phyloP scores from a whole-genome alignment of 1,140 invertebrate species.

The Dinothrombium tinctorium region DNA sequence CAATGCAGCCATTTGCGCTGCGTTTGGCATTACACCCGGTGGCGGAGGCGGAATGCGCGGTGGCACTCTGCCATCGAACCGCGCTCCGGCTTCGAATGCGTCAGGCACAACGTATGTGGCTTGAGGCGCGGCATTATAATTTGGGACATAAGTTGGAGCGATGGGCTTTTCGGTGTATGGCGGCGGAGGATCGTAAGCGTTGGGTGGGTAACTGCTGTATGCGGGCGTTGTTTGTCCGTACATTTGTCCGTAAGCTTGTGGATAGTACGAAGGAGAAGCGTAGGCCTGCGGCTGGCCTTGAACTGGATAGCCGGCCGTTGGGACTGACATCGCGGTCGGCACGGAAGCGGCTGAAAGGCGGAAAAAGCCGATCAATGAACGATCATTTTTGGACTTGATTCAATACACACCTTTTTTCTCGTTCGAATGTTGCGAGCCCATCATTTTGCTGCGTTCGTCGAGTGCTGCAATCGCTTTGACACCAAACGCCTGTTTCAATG shows the following conservation, averaged over 20 bases:
- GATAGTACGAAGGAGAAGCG: no score
- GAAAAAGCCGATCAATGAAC: background rate
- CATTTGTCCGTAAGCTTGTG: background rate
- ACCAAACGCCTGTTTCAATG: no score
- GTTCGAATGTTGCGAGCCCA: background rate
- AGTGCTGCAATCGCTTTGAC: no score
- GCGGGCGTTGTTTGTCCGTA: background rate
- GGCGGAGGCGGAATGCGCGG: slow-evolving; percentile 32
- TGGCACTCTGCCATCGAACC: background rate
- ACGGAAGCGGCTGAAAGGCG: background rate
- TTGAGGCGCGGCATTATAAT: background rate
- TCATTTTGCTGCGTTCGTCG: background rate
- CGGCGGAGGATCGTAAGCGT: background rate
- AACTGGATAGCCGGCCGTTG: background rate
- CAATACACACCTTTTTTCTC: background rate
- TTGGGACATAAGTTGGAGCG: slow-evolving; percentile 5
- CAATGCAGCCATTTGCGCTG: slow-evolving; percentile 52
- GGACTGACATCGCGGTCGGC: background rate
- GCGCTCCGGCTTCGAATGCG: background rate
- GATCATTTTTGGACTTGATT: background rate
- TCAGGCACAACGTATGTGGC: background rate
- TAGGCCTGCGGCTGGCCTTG: no score
- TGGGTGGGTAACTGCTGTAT: background rate
- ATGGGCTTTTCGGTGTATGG: slow-evolving; percentile 9
- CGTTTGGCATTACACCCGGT: slow-evolving; percentile 47